Evolutionary conservation across 1,140 invertebrate species (phyloP), one percentile per base, ranked within the genome.

Genomic region (Drosophila triauraria): DNA sequence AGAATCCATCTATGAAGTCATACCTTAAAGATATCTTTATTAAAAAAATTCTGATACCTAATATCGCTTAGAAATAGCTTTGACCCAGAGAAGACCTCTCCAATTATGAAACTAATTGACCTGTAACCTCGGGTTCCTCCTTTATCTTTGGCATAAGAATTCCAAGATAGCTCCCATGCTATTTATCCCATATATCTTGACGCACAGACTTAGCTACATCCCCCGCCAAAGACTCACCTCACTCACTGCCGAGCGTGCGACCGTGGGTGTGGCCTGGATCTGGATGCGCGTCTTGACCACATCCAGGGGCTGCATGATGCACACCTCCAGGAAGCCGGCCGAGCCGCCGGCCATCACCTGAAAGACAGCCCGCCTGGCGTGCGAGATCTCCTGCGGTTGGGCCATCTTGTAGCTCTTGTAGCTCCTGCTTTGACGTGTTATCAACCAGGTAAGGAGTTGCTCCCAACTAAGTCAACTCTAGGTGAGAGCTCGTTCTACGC

Each of bases 281-380:
- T 98, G 97, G 77, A 98, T 95, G 62, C 97, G 94, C 7, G 98
- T 99, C 94, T 99, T 99, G 1, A 99, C 95, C 60, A 99, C 93
- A 93, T 99, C 98, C 90, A 99, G 94, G 3, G 98, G 98, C 94
- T 99, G 97, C 98, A 99, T 99, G 62, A 99, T 96, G 88, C 97
- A 98, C 53, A 98, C 97, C 95, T 99, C 98, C 15, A 98, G 95
- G 93, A 99, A 98, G 74, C 97, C 97, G 78, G 97, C 97, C 74
- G 96, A 97, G 64, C 97, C 97, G 64, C 98, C 97, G 78, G 98
- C 96, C 40, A 95, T 95, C 80, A 98, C 96, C 94, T 98, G 97
- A 92, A 98, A 96, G 2, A 94, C 95, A 54, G 96, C 96, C 91
- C 96, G 94, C 93, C 96, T 96, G 40, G 95, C 85, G 1, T 56